Base-by-base conservation (phyloP, 2,888 invertebrate species). In the Tridacna gigas region DNA sequence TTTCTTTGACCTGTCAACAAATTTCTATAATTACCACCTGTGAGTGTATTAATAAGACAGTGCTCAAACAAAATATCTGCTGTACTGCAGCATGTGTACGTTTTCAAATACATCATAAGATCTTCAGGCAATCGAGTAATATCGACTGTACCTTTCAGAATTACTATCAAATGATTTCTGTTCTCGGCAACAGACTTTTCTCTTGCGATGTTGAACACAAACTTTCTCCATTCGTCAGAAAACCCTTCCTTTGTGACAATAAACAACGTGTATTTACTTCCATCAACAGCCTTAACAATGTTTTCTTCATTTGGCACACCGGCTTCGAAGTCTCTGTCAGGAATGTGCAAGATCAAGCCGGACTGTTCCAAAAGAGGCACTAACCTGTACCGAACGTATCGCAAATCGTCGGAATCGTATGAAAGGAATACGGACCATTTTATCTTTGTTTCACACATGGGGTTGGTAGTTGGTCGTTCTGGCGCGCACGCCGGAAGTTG, bases 251-350 rank as follows among this genome's bases (percentile, higher is more conserved):
- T 76, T 0, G 90, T 88, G 11, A 90, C 45, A 1, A 90, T 66
- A 60, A 90, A 88, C 4, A 90, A 18, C 18, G 89, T 90, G 45
- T 86, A 80, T n/a, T 73, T 61, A 66, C 88, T 83, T 20, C 60
- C 66, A 4, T 86, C 73, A 0, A 90, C 82, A 0, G 89, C 88
- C 13, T 86, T 82, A 13, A 90, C 65, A 65, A 90, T 81, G 51
- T 91, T 91, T 56, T 90, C 88, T 26, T 91, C 89, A 26, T 86
- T 89, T 1, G 89, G 83, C 0, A 89, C 88, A 11, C 91, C 91
- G 2, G 86, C 88, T 12, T 88, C 76, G 22, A 91, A 91, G 63
- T 91, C 89, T n/a, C 89, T 79, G 74, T 91, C 91, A 0, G 90
- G 83, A 12, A 91, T 80, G 61, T 84, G 84, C 26, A 87, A 75